Conservation (phyloP, 2,888 invertebrate genomes). For the Orchesellides sinensis region DNA sequence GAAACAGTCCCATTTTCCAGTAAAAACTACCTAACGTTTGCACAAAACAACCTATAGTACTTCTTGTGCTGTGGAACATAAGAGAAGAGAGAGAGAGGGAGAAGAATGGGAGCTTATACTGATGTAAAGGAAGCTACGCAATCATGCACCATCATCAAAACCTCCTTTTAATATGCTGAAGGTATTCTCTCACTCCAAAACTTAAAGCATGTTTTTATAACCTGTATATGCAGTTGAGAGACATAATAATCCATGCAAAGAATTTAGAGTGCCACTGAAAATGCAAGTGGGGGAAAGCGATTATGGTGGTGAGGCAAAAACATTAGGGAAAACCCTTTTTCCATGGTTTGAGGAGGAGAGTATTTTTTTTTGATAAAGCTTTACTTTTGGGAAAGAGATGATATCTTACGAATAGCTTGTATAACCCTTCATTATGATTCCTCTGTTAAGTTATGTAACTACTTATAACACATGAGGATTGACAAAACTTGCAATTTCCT, state of each 20-base stretch:
- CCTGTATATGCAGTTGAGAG: constrained; percentile 33
- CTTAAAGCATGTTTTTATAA: constrained; percentile 17
- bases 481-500: constrained; percentile 36
- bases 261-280: constrained; percentile 61
- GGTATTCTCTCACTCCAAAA: not conserved
- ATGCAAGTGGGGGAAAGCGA: constrained; percentile 52
- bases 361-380: not conserved
- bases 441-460: constrained; percentile 16
- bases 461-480: not conserved
- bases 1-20: constrained; percentile 55
- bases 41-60: constrained; percentile 53
- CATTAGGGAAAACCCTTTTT: constrained; percentile 8
- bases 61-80: too few species aligned
- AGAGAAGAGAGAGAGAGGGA: constrained; percentile 18
- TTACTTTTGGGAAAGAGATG: constrained; percentile 6
- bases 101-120: not conserved
- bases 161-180: not conserved
- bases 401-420: constrained; percentile 49
- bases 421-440: constrained; percentile 43
- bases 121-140: not conserved
- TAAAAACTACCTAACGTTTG: constrained; percentile 59
- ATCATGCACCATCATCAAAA: constrained; percentile 14
- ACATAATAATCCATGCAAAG: constrained; percentile 59
- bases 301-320: constrained; percentile 21
- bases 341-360: not conserved